Evolutionary conservation across 2,888 invertebrate genomes (phyloP), one percentile per base, ranked within the genome.

Genomic region (Agrypnus murinus): DNA sequence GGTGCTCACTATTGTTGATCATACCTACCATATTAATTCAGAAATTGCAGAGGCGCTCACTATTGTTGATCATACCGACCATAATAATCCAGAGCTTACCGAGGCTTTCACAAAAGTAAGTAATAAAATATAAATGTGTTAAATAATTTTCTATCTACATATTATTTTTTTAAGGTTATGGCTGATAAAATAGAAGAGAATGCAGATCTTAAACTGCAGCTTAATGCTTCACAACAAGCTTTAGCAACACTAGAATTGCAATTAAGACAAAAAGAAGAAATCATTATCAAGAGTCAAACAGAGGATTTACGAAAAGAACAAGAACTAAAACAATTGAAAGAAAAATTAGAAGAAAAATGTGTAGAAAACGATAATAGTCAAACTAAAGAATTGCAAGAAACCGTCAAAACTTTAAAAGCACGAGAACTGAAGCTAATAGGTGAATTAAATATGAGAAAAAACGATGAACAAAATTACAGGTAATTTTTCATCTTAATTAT

Each of bases 301-400:
- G 84, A 84, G 64, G 69, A 75, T 1, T 75, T 80, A 19, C 82
- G 81, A 38, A 81, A 79, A 73, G 82, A 82, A 64, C 79, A 77
- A 60, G 84, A 84, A 75, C 74, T 82, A n/a, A 81, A 81, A 68
- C 77, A 78, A 45, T 72, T 82, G 31, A 86, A 84, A 69, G 83
- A 84, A 14, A 84, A 85, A 71, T 73, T 87, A 6, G 84, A 86
- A 59, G 86, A 87, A 65, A 87, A 86, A 69, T 76, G 84, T 1
- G 84, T 84, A 71, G 81, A 84, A 4, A 82, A 84, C 14, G 85
- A 85, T 72, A 83, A 83, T 71, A 85, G 84, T 77, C 80, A 85
- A 8, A 80, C 80, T 7, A 86, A 79, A 58, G 80, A 80, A 62
- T 74, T 82, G 57, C 77, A 81, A 72, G 80, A 81, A 15, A 77